Evolutionary conservation across 2,888 invertebrate species (phyloP), one percentile per base, ranked within the genome.

Genomic region (Litoditis marina): DNA sequence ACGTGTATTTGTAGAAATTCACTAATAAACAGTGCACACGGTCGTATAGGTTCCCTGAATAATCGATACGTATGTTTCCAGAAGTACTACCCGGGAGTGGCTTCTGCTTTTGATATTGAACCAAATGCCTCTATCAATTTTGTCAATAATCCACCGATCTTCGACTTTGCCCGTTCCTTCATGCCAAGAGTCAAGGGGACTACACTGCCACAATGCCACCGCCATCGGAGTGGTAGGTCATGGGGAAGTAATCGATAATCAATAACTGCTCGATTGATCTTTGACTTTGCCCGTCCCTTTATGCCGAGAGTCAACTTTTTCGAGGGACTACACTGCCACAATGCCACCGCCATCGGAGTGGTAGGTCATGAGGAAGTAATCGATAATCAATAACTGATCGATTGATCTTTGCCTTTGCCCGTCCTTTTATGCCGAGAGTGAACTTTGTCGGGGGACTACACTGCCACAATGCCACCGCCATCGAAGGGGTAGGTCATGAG

Each of bases 231-330:
- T n/a, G n/a, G n/a, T n/a, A n/a, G n/a, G n/a, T n/a, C n/a, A n/a
- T n/a, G n/a, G n/a, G n/a, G n/a, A n/a, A n/a, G n/a, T n/a, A n/a
- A n/a, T n/a, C n/a, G n/a, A n/a, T n/a, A n/a, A n/a, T n/a, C n/a
- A n/a, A n/a, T n/a, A n/a, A n/a, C n/a, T n/a, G n/a, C n/a, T 42
- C 83, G 82, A 22, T 83, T 83, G 3, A 82, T 82, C 39, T 82
- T 79, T 60, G 82, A 82, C 57, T 82, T 82, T 60, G 74, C 82
- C 7, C 68, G 82, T 13, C 80, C 83, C 6, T 82, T 71, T 62
- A 82, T 80, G 80, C 81, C 81, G 44, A 63, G 81, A 54, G 81
- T 81, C 49, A 80, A 82, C n/a, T n/a, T n/a, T n/a, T n/a, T n/a
- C n/a, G n/a, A 82, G 50, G 79, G 79, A 11, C 69, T 83, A 25